phyloP scores from a whole-genome alignment of 2,888 invertebrate species.

The Cheilosia impressa region DNA sequence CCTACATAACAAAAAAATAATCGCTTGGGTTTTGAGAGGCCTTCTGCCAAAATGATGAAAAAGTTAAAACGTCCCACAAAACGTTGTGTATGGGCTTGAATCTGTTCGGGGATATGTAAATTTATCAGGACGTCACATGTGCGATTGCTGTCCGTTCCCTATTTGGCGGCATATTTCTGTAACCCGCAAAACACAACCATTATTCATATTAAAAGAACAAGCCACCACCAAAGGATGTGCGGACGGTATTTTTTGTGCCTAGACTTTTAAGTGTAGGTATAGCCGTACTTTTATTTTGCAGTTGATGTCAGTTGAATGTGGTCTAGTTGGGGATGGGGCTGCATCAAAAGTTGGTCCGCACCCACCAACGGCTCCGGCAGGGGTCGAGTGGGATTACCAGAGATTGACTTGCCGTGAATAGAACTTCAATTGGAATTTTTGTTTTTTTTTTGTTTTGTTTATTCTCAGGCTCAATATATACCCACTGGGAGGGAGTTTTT shows the following conservation, averaged over 20 bases:
- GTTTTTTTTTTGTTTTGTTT: neutral
- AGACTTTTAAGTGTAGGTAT: constrained; percentile 11
- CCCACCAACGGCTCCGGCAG: neutral
- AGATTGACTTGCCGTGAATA: constrained; percentile 15
- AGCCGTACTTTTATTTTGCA: constrained; percentile 39
- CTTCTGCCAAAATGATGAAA: constrained; percentile 5
- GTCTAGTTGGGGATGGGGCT: constrained; percentile 4
- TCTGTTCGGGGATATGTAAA: constrained; percentile 64
- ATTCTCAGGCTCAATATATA: constrained; percentile 25
- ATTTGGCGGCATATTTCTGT: constrained; percentile 65
- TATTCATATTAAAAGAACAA: constrained; percentile 59
- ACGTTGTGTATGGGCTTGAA: constrained; percentile 22
- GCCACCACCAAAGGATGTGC: constrained; percentile 58
- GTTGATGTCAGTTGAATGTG: constrained; percentile 47
- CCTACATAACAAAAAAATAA: neutral
- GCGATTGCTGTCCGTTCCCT: constrained; percentile 54
- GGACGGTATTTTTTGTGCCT: constrained; percentile 46
- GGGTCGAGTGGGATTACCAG: constrained; percentile 4
- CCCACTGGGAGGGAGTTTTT: constrained; percentile 30
- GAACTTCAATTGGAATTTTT: constrained; percentile 29
- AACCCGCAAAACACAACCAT: constrained; percentile 56
- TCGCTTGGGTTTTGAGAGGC: constrained; percentile 26
- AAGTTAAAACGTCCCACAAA: constrained; percentile 41
- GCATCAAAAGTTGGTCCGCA: constrained; percentile 6
- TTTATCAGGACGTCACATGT: constrained; percentile 70